Evolutionary conservation across 2,113 vertebrate species (phyloP), one percentile per base, ranked within the genome.

Genomic region (Eidolon helvum): DNA sequence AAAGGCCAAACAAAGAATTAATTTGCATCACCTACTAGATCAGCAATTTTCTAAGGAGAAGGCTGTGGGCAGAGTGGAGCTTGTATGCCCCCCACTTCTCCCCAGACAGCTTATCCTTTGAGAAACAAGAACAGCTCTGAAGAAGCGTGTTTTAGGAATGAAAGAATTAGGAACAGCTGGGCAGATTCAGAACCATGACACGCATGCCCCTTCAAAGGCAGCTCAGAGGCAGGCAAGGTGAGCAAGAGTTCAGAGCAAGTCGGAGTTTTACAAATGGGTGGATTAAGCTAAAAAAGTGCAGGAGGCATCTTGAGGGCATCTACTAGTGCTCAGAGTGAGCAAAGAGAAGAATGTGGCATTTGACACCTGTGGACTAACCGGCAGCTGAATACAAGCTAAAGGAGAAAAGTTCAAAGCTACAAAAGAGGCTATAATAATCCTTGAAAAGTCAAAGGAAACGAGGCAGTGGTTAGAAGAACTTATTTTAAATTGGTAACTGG

Each of bases 131-230:
- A 1, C 16, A 15, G 30, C 74, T 96, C 87, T 35, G 63, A 66
- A 55, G 45, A 53, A 48, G 69, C 45, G 65, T 1, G 3, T 16
- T 63, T 65, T 26, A 55, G 80, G 48, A 97, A 90, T 19, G 57
- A 84, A 74, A 83, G 94, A 96, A 97, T 96, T 92, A 83, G 55
- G 79, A 98, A 87, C 95, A 97, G 95, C 95, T 96, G 85, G 55
- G 40, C 80, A 43, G 79, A 96, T 89, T 85, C 94, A 50, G 88
- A 87, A 28, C 75, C 94, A 59, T 38, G 92, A 85, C 92, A 77
- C 0, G 21, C 90, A 53, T 66, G 33, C 26, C 63, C 71, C 94
- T 90, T 96, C 94, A 96, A 96, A 96, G 87, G 92, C 96, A 78
- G 53, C 92, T 72, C 80, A 26, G 87, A 96, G 79, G 65, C 90